Evolutionary conservation across 2,113 vertebrate genomes (phyloP).

Genomic region (Indicator indicator): DNA sequence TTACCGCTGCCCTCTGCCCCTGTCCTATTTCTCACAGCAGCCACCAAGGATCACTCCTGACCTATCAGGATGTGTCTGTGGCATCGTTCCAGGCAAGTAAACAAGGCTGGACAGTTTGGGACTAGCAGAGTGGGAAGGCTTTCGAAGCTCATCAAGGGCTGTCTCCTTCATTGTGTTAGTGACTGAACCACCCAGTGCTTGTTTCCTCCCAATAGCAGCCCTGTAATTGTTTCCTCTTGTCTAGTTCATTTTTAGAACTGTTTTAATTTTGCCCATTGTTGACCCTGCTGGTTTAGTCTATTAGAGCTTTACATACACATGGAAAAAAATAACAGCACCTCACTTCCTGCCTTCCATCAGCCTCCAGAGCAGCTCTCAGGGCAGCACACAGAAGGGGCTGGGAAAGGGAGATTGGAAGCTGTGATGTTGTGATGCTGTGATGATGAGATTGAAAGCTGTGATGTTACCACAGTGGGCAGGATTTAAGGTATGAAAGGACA

Average conservation of each 20-base stretch:
- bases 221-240: conserved; percentile 67
- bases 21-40: conserved; percentile 51
- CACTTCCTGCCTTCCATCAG: conserved; percentile 56
- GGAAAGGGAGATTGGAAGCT: neutral
- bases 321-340: conserved; percentile 61
- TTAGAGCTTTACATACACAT: conserved; percentile 28
- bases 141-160: conserved; percentile 28
- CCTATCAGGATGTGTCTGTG: conserved; percentile 57
- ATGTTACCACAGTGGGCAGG: neutral
- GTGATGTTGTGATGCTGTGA: too few relatives aligned
- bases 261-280: conserved; percentile 63
- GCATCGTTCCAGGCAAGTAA: conserved; percentile 54
- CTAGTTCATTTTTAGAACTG: conserved; percentile 70
- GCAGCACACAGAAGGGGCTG: neutral
- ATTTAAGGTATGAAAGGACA: neutral
- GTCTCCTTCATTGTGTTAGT: conserved; percentile 64
- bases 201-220: conserved; percentile 59
- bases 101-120: conserved; percentile 47
- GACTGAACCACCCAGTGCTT: conserved; percentile 55
- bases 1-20: conserved; percentile 2
- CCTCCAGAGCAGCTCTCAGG: neutral
- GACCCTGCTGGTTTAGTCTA: conserved; percentile 67
- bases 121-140: conserved; percentile 36
- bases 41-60: neutral
- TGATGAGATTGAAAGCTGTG: neutral